phyloP scores from a whole-genome alignment of 2,113 vertebrate species.

The Hepsetus odoe region DNA sequence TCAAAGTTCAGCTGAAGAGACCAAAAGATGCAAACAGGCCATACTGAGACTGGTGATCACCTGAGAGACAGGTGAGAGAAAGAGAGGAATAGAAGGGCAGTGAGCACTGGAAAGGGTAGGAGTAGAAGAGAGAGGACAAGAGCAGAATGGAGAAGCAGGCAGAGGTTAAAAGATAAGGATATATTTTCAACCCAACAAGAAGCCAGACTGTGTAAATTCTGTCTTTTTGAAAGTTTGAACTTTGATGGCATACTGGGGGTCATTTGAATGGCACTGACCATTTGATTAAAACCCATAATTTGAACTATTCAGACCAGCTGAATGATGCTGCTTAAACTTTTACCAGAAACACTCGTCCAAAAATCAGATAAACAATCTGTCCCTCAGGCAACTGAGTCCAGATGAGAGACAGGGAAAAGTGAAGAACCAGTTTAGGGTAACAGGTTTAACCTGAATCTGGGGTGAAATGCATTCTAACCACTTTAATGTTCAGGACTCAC shows the following conservation, averaged over 20 bases:
- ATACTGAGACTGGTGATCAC: conserved; percentile 72
- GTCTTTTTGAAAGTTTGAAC: neutral
- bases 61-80: conserved; percentile 43
- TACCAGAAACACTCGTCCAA: too few species aligned
- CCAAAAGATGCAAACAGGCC: conserved; percentile 92
- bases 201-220: neutral
- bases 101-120: conserved; percentile 46
- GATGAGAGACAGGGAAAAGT: too few species aligned
- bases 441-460: neutral
- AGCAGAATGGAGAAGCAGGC: conserved; percentile 9
- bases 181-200: neutral
- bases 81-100: conserved; percentile 42
- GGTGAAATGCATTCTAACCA: neutral
- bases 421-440: too few species aligned
- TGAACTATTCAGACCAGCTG: too few species aligned
- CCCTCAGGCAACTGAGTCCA: too few species aligned
- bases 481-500: neutral
- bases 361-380: too few species aligned
- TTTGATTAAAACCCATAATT: too few species aligned
- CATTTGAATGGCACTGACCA: too few species aligned
- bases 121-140: conserved; percentile 36
- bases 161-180: neutral
- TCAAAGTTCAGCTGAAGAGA: conserved; percentile 94
- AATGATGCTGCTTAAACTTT: too few species aligned
- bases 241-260: too few species aligned